These are phyloP conservation scores for Euura lappo DNA, from an alignment of 1,140 invertebrate genomes.

Conservation along the genomic window DNA sequence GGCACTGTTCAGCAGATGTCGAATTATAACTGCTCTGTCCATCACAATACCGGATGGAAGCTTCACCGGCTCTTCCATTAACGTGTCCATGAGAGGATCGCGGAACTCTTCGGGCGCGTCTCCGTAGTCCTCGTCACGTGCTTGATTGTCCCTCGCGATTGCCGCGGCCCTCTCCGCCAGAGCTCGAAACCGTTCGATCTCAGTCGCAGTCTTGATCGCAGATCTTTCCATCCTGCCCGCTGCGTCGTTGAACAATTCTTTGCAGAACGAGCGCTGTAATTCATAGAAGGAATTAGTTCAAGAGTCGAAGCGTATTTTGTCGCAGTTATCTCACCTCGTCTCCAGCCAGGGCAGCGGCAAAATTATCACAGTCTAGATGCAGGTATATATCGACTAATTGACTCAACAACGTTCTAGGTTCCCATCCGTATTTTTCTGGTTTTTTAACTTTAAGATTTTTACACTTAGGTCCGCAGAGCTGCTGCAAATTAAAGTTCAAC, in stretches of 20 bases:
- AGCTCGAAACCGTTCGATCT: conserved; percentile 82
- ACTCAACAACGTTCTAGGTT: conserved; percentile 86
- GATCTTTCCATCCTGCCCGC: conserved; percentile 79
- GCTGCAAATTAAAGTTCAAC: conserved; percentile 97
- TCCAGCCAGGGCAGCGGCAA: conserved; percentile 86
- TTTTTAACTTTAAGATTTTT: conserved; percentile 96
- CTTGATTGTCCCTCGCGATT: conserved; percentile 82
- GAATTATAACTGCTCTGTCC: conserved; percentile 92
- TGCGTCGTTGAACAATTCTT: conserved; percentile 91
- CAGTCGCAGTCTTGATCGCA: conserved; percentile 81
- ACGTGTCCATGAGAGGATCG: conserved; percentile 96
- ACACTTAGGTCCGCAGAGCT: conserved; percentile 97
- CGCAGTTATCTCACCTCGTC: conserved; percentile 75
- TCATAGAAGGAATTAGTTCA: conserved; percentile 13
- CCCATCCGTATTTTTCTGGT: conserved; percentile 96
- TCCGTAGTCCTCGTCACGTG: conserved; percentile 88
- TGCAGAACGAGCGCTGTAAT: conserved; percentile 88
- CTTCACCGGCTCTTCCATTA: conserved; percentile 96
- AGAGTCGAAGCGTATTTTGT: not conserved
- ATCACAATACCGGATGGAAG: conserved; percentile 94
- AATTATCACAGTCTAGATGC: conserved; percentile 91
- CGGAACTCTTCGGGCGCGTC: conserved; percentile 97
- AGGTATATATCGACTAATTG: conserved; percentile 97
- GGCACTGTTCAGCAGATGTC: conserved; percentile 93
- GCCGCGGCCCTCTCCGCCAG: conserved; percentile 82